A percentile compares a stretch with the other conserved stretches of the same genome.
phyloP scores from a whole-genome alignment of 2,113 vertebrate species.

The Acanthochromis polyacanthus region DNA sequence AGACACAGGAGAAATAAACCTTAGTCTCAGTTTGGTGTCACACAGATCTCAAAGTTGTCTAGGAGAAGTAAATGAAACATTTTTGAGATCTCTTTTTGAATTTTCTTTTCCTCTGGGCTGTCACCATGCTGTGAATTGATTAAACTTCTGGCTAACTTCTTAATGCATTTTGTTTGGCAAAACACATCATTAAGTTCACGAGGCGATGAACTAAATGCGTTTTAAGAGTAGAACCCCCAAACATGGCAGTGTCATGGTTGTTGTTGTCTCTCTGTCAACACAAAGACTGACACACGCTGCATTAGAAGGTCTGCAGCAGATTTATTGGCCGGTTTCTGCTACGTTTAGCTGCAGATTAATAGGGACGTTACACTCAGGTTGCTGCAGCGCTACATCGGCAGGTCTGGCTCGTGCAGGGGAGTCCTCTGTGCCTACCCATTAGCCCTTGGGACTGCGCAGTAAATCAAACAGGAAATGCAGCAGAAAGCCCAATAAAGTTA shows the following conservation, averaged over 20 bases:
- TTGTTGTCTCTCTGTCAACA: conserved; percentile 22
- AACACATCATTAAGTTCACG: no score
- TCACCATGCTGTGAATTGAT: background rate
- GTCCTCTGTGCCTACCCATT: conserved; percentile 72
- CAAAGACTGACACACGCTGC: conserved; percentile 2
- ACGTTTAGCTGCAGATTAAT: conserved; percentile 69
- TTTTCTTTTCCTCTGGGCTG: no score
- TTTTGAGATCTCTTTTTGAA: no score
- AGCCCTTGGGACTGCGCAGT: conserved; percentile 80
- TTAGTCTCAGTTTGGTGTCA: no score
- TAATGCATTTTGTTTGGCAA: no score
- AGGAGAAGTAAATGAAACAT: no score
- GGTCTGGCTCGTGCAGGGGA: conserved; percentile 63
- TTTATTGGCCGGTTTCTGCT: conserved; percentile 60
- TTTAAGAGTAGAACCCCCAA: no score
- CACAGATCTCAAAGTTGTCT: no score
- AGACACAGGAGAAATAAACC: no score
- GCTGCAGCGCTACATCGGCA: conserved; percentile 55
- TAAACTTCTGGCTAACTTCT: background rate
- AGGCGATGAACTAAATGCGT: no score
- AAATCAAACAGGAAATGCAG: conserved; percentile 85
- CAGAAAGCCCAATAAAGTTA: conserved; percentile 83
- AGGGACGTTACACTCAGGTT: conserved; percentile 66
- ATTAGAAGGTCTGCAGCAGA: conserved; percentile 35
- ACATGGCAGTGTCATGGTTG: background rate